Evolutionary conservation across 2,888 invertebrate species (phyloP).

Genomic region (Cabera pusaria): DNA sequence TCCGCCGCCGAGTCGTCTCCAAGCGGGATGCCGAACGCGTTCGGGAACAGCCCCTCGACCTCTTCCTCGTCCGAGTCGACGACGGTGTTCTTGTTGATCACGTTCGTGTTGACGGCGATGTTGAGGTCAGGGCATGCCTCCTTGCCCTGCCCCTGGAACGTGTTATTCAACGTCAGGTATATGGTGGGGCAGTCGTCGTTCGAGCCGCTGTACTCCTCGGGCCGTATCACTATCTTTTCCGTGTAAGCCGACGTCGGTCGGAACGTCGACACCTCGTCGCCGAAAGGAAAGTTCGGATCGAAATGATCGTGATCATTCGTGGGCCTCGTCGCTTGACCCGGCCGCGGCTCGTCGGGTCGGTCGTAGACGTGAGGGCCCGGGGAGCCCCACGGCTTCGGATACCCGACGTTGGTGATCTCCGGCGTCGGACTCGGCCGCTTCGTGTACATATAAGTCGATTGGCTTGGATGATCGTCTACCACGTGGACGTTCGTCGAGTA

Average conservation of each 20-base stretch:
- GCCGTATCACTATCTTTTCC: constrained; percentile 73
- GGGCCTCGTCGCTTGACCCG: constrained; percentile 54
- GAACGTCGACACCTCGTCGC: constrained; percentile 72
- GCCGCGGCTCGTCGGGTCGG: constrained; percentile 57
- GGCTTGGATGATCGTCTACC: constrained; percentile 50
- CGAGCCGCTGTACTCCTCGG: constrained; percentile 70
- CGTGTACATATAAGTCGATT: constrained; percentile 58
- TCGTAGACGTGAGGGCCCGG: constrained; percentile 35
- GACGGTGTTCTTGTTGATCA: constrained; percentile 83
- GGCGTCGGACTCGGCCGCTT: constrained; percentile 62
- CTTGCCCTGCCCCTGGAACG: constrained; percentile 82
- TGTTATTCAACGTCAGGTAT: constrained; percentile 80
- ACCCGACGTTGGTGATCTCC: constrained; percentile 72
- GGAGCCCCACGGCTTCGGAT: constrained; percentile 58
- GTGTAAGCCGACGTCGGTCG: constrained; percentile 65
- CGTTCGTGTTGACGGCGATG: constrained; percentile 87
- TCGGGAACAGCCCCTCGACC: constrained; percentile 55
- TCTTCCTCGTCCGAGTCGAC: constrained; percentile 72
- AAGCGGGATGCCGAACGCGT: constrained; percentile 58
- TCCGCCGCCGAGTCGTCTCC: constrained; percentile 61
- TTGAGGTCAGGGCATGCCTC: constrained; percentile 87
- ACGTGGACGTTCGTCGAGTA: constrained; percentile 61
- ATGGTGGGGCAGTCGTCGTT: constrained; percentile 82
- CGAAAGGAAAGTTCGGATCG: constrained; percentile 49
- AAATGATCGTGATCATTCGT: constrained; percentile 56